phyloP scores from a whole-genome alignment of 2,113 vertebrate species.

The Promerops cafer region DNA sequence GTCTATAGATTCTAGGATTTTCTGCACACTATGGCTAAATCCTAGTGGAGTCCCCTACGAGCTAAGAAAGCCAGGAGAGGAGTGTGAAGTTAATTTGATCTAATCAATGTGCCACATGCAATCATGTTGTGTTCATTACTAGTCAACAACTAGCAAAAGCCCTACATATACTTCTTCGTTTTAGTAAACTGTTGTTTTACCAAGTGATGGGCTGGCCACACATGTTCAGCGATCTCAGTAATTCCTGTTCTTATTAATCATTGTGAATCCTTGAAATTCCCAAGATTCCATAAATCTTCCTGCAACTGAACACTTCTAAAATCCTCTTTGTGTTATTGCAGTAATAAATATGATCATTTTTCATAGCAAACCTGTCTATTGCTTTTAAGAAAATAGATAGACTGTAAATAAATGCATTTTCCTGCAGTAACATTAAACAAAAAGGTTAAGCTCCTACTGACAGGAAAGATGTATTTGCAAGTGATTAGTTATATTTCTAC shows the following conservation, averaged over 20 bases:
- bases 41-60: slow-evolving; percentile 69
- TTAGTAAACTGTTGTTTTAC: not conserved
- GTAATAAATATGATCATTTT: slow-evolving; percentile 59
- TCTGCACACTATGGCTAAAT: slow-evolving; percentile 72
- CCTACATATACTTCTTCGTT: not conserved
- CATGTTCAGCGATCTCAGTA: not conserved
- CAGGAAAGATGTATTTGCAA: slow-evolving; percentile 82
- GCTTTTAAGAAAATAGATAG: slow-evolving; percentile 63
- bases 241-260: slow-evolving; percentile 17
- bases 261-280: slow-evolving; percentile 13
- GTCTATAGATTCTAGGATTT: slow-evolving; percentile 82
- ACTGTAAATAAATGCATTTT: slow-evolving; percentile 67
- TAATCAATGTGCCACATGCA: slow-evolving; percentile 72
- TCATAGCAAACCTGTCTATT: slow-evolving; percentile 4
- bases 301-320: slow-evolving; percentile 15
- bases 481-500: slow-evolving; percentile 82
- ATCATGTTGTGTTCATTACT: slow-evolving; percentile 47
- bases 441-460: slow-evolving; percentile 81
- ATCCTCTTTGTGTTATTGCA: not conserved
- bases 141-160: slow-evolving; percentile 58
- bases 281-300: not conserved
- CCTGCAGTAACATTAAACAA: slow-evolving; percentile 74
- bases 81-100: slow-evolving; percentile 73
- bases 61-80: slow-evolving; percentile 60
- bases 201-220: not conserved